Evolutionary conservation across 2,797 vertebrate genomes (phyloP).

Genomic region (Distichodus sexfasciatus): DNA sequence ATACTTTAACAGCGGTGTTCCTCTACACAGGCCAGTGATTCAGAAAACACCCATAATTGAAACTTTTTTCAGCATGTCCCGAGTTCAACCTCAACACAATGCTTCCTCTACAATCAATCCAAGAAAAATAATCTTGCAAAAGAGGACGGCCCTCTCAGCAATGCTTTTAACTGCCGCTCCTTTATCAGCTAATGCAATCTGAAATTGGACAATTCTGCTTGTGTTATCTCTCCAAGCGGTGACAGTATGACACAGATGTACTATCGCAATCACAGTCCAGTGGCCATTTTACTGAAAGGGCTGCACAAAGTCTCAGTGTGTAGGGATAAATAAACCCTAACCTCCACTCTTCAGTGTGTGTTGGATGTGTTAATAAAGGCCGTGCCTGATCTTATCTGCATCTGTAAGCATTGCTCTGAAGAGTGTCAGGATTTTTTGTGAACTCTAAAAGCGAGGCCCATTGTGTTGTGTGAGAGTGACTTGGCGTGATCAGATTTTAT

Average conservation of each 20-base stretch:
- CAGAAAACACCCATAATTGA: conserved; percentile 5
- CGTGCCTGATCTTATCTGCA: conserved; percentile 45
- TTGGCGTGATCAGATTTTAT: conserved; percentile 53
- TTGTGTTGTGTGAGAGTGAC: conserved; percentile 48
- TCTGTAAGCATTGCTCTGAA: conserved; percentile 16
- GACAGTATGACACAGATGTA: conserved; percentile 22
- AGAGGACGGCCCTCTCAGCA: conserved; percentile 18
- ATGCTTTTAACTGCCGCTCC: conserved; percentile 18
- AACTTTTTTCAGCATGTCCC: conserved; percentile 4
- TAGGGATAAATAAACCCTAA: conserved; percentile 35
- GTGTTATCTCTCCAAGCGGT: conserved; percentile 14
- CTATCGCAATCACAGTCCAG: conserved; percentile 34
- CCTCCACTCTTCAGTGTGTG: conserved; percentile 28
- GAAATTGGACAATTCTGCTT: conserved; percentile 35
- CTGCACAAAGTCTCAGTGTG: not conserved
- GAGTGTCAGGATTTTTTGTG: conserved; percentile 34
- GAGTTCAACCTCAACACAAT: conserved; percentile 11
- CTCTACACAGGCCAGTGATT: not conserved
- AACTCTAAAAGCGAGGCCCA: conserved; percentile 39
- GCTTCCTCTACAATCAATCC: conserved; percentile 23
- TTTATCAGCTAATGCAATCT: conserved; percentile 50
- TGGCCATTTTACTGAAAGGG: conserved; percentile 35
- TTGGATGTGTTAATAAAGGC: conserved; percentile 47
- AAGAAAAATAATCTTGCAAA: conserved; percentile 28
- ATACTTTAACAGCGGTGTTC: conserved; percentile 23